These are phyloP conservation scores for Goniozus legneri DNA, from an alignment of 1,140 invertebrate genomes.

Conservation along the genomic window DNA sequence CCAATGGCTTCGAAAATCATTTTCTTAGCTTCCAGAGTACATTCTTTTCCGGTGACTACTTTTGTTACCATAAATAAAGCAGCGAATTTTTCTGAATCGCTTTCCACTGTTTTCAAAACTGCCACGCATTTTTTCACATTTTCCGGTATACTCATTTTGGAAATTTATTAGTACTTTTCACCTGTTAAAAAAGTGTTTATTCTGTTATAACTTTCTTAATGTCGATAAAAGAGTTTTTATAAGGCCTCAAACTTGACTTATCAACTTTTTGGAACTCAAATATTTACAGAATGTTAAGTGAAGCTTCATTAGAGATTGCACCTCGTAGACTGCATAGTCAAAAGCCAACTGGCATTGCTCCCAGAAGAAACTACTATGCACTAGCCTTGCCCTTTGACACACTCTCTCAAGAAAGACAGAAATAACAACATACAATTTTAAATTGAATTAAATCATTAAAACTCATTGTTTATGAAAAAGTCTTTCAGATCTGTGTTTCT, in stretches of 20 bases:
- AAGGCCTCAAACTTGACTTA: no score
- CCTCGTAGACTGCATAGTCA: conserved; percentile 17
- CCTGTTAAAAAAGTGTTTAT: neutral
- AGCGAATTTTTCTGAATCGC: conserved; percentile 88
- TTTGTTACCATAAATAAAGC: conserved; percentile 88
- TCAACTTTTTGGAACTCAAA: no score
- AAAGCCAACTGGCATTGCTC: conserved; percentile 48
- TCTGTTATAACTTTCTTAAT: neutral
- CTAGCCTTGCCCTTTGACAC: conserved; percentile 54
- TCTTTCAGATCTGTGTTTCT: no score
- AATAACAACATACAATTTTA: conserved; percentile 27
- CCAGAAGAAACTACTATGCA: conserved; percentile 22
- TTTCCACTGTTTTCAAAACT: conserved; percentile 71
- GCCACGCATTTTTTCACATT: conserved; percentile 77
- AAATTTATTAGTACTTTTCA: neutral
- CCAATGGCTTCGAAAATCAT: conserved; percentile 86
- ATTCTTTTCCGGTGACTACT: conserved; percentile 75
- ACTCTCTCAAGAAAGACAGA: conserved; percentile 31
- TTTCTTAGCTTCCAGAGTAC: conserved; percentile 67
- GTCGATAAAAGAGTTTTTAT: neutral
- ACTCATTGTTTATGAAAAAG: neutral
- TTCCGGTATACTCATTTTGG: conserved; percentile 60
- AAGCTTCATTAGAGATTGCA: neutral
- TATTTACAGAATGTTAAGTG: neutral
- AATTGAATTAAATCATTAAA: neutral